These are phyloP conservation scores for Ochotona curzoniae DNA, from an alignment of 2,113 vertebrate species.

Conservation along the genomic window DNA sequence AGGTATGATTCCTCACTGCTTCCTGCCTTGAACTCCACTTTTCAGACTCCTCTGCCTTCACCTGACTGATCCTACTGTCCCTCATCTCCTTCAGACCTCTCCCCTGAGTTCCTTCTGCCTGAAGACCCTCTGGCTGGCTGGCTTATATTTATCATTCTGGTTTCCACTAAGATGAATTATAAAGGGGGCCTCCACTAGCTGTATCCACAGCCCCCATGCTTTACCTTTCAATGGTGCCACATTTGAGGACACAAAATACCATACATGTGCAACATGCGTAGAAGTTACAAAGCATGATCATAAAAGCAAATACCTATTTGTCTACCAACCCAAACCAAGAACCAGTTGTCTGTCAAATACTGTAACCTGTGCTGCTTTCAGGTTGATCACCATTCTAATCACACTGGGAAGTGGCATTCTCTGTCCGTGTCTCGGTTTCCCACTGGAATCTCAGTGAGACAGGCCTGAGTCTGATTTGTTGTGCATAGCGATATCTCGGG, in stretches of 20 bases:
- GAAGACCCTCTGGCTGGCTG: neutral
- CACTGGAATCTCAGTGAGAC: neutral
- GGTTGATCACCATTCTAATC: neutral
- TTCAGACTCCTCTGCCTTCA: neutral
- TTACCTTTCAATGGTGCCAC: neutral
- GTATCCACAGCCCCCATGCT: neutral
- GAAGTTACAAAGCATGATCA: neutral
- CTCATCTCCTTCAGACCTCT: neutral
- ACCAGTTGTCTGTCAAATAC: neutral
- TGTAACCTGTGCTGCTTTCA: neutral
- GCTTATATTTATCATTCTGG: neutral
- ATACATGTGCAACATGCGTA: neutral
- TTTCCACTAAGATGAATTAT: neutral
- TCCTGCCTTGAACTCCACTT: neutral
- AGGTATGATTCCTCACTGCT: neutral
- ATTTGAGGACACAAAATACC: neutral
- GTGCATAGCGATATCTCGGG: neutral
- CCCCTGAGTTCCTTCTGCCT: neutral
- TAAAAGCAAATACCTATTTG: neutral
- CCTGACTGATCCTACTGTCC: neutral
- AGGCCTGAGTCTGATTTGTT: slow-evolving; percentile 5
- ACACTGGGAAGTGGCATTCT: neutral
- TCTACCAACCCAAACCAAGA: neutral
- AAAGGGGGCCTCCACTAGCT: neutral
- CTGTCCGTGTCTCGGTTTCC: neutral